A percentile compares a stretch with the other conserved stretches of the same genome.
Evolutionary conservation across 2,888 invertebrate genomes (phyloP).

Genomic region (Pyrrhia umbra): DNA sequence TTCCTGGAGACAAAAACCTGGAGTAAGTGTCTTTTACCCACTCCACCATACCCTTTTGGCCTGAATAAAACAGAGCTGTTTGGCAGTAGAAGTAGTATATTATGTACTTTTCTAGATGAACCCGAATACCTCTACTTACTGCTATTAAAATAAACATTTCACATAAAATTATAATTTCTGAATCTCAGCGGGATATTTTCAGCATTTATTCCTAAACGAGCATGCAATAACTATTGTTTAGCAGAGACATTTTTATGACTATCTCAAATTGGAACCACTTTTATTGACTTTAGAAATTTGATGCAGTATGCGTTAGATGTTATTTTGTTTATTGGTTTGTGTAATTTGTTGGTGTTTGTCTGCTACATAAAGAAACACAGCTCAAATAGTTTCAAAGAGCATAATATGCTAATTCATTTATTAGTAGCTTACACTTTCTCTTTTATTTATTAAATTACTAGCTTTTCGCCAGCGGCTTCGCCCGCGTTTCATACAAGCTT

Average conservation of each 20-base stretch:
- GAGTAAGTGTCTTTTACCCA: no score
- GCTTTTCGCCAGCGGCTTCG: no score
- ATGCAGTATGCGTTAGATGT: constrained; percentile 10
- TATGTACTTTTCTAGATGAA: background rate
- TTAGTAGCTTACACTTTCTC: no score
- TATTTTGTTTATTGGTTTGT: background rate
- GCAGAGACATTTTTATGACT: constrained; percentile 55
- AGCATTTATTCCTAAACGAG: constrained; percentile 37
- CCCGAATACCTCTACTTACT: background rate
- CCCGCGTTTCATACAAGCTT: no score
- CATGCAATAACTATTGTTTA: constrained; percentile 54
- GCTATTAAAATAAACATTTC: constrained; percentile 3
- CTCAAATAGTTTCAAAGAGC: no score
- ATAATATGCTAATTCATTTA: no score
- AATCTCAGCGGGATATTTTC: constrained; percentile 9
- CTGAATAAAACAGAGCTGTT: background rate
- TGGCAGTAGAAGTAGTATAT: background rate
- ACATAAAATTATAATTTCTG: constrained; percentile 41
- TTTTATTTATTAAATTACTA: no score
- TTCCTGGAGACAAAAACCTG: no score
- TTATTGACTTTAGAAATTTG: constrained; percentile 40
- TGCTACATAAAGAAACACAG: no score
- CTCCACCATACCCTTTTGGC: no score
- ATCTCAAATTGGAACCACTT: constrained; percentile 40
- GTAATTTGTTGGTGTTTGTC: no score